These are phyloP conservation scores for Lasaia peninsularis DNA, from an alignment of 1,140 invertebrate species.

Conservation along the genomic window DNA sequence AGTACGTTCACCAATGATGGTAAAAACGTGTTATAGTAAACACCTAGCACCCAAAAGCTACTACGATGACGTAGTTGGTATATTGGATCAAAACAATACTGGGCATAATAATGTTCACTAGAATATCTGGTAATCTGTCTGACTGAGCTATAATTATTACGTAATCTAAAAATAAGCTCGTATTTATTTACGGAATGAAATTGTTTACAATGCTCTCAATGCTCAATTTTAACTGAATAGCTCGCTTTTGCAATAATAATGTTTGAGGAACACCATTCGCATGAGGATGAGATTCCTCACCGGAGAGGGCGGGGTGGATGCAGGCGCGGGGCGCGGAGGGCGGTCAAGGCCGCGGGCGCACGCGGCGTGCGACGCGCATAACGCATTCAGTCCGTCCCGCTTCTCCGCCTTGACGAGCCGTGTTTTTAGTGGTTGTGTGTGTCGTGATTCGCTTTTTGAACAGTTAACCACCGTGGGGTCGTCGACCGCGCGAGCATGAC, in stretches of 20 bases:
- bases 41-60: too few relatives aligned
- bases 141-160: too few relatives aligned
- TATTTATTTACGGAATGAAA: too few relatives aligned
- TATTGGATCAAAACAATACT: too few relatives aligned
- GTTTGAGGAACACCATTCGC: not conserved
- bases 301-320: constrained; percentile 14
- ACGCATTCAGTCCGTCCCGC: constrained; percentile 38
- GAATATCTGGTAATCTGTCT: too few relatives aligned
- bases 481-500: constrained; percentile 63
- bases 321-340: constrained; percentile 26
- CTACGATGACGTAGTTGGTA: too few relatives aligned
- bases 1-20: too few relatives aligned
- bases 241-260: not conserved
- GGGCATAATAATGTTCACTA: too few relatives aligned
- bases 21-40: too few relatives aligned
- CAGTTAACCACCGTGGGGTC: constrained; percentile 53
- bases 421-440: constrained; percentile 38
- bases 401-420: constrained; percentile 23
- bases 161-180: too few relatives aligned
- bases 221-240: not conserved
- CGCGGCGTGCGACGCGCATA: constrained; percentile 35
- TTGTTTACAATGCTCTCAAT: not conserved
- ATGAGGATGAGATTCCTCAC: constrained; percentile 32
- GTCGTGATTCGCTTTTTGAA: constrained; percentile 34
- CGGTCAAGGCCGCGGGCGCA: constrained; percentile 63